Percentiles rank a stretch among this genome's conserved stretches.
Evolutionary conservation across 1,140 invertebrate genomes (phyloP).

Genomic region (Alviniconcha marisindica): DNA sequence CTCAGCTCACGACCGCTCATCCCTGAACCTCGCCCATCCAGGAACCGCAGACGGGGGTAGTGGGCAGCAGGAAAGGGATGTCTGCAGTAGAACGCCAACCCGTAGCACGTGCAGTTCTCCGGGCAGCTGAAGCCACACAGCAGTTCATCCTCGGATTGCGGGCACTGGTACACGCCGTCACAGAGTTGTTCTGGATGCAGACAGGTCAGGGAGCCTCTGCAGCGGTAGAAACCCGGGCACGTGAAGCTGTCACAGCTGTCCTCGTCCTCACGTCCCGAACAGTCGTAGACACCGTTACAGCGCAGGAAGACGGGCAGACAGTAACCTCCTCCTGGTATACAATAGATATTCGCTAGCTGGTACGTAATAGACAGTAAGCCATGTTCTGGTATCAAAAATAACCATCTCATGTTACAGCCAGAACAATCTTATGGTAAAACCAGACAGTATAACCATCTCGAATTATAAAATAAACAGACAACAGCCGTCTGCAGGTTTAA

Average conservation of each 20-base stretch:
- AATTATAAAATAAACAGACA: no score
- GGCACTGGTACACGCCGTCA: slow-evolving; percentile 33
- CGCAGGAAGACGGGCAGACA: slow-evolving; percentile 36
- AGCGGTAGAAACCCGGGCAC: not conserved
- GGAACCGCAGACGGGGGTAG: not conserved
- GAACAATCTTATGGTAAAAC: no score
- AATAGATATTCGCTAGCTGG: no score
- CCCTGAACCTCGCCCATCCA: not conserved
- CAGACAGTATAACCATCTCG: no score
- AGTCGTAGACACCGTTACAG: slow-evolving; percentile 43
- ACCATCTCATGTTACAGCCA: no score
- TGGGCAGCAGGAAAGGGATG: not conserved
- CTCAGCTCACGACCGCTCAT: not conserved
- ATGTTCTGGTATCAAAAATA: no score
- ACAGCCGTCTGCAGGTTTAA: no score
- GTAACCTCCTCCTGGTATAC: no score
- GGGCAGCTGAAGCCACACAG: not conserved
- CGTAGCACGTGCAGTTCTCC: not conserved
- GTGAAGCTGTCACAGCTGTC: not conserved
- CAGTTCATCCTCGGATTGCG: slow-evolving; percentile 3
- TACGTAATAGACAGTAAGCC: no score
- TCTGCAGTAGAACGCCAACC: not conserved
- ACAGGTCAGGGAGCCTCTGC: not conserved
- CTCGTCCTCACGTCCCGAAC: not conserved
- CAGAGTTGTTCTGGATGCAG: not conserved